These are phyloP conservation scores for Oncopodura yosiiana DNA, from an alignment of 1,140 invertebrate genomes.

Conservation along the genomic window DNA sequence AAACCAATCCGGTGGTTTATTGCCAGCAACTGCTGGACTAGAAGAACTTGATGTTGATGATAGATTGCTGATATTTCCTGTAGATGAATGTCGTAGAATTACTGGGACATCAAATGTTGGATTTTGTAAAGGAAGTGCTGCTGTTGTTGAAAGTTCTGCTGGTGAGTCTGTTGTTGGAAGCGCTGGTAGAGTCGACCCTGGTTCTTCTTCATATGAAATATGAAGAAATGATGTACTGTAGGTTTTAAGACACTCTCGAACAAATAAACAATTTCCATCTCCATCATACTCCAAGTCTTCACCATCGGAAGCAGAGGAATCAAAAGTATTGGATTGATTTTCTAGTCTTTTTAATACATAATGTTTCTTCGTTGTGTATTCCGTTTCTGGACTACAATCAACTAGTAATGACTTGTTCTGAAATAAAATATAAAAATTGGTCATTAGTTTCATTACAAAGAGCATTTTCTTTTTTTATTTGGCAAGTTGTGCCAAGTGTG, in stretches of 20 bases:
- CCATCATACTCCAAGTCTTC: constrained; percentile 31
- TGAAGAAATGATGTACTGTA: constrained; percentile 52
- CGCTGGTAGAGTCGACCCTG: no score
- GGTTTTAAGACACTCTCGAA: constrained; percentile 72
- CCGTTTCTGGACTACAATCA: constrained; percentile 82
- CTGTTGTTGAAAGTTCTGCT: no score
- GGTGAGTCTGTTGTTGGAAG: no score
- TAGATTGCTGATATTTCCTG: no score
- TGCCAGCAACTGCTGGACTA: no score
- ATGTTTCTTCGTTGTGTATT: constrained; percentile 84
- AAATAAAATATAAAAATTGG: constrained; percentile 41
- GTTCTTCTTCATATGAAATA: neutral
- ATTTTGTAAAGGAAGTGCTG: neutral
- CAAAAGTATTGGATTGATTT: constrained; percentile 30
- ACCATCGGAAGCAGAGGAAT: constrained; percentile 23
- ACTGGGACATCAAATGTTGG: neutral
- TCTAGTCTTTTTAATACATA: constrained; percentile 41
- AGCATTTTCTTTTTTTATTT: no score
- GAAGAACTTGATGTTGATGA: no score
- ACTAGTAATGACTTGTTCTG: constrained; percentile 66
- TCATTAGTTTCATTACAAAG: no score
- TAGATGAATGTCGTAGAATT: no score
- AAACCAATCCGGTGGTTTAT: constrained; percentile 28
- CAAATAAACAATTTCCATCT: constrained; percentile 57
- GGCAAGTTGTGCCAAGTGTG: no score